Base-by-base conservation (phyloP, 2,888 invertebrate species). In the Caradrina kadenii region DNA sequence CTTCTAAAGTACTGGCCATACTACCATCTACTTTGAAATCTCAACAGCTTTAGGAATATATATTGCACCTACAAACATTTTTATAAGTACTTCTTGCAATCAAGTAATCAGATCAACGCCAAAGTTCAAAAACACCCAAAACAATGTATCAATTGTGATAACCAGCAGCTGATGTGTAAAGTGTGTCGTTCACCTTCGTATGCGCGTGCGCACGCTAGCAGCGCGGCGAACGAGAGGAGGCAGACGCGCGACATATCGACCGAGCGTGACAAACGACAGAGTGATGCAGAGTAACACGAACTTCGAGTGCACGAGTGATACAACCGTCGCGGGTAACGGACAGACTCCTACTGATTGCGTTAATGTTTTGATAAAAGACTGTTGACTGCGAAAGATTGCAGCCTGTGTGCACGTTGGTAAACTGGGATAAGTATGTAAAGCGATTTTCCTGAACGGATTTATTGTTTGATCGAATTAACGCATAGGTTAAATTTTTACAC, bases 321-420 rank as follows among this genome's bases (percentile, higher is more conserved):
- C 80, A 64, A 60, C 68, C 63, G 66, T 8, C 65, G 35, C 67
- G 60, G 53, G 42, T 63, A 53, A 54, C 69, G 60, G 63, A n/a
- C 69, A 63, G 54, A 60, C 55, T 72, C 35, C 56, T 61, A 80
- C 80, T 77, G 54, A 70, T 66, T 82, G 66, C 71, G 84, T 81
- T 87, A 86, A 86, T 85, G 82, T 69, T 80, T 81, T 85, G 92
- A 93, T 93, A 93, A 91, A 84, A 86, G 90, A 86, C 78, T 92
- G 82, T 91, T 90, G 89, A 91, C 90, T 90, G 91, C 89, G 76
- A 91, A 90, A 86, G 85, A 86, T 88, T 85, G 82, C 86, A 75
- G 76, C 80, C 70, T 59, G 81, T 71, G 63, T 59, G 59, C 60
- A 42, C 55, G 73, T 65, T 59, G 35, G 75, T 22, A 60, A 70